phyloP scores from a whole-genome alignment of 2,113 vertebrate genomes.

The Daubentonia madagascariensis region DNA sequence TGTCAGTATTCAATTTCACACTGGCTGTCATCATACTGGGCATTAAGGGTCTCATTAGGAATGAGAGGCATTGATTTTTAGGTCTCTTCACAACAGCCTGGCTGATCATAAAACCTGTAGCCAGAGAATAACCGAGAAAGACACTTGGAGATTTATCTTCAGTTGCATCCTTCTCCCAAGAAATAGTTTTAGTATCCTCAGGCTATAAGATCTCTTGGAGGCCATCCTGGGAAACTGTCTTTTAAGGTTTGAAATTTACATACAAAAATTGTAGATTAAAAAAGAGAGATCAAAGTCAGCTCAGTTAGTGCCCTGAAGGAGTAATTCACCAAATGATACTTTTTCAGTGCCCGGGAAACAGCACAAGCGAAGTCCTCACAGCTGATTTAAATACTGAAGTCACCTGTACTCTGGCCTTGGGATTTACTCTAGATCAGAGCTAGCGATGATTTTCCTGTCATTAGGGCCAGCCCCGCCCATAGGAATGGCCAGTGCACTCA shows the following conservation, averaged over 20 bases:
- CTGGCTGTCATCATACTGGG: background rate
- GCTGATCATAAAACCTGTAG: constrained; percentile 49
- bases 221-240: constrained; percentile 39
- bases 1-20: constrained; percentile 9
- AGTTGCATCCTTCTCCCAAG: constrained; percentile 22
- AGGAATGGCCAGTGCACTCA: background rate
- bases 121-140: background rate
- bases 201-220: constrained; percentile 59
- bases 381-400: background rate
- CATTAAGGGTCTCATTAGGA: constrained; percentile 41
- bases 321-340: background rate
- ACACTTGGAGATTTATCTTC: constrained; percentile 34
- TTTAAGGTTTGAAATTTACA: constrained; percentile 65
- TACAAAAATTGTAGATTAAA: constrained; percentile 62
- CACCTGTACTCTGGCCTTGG: background rate
- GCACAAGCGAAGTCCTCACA: background rate
- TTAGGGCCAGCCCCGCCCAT: background rate
- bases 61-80: constrained; percentile 42
- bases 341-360: background rate
- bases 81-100: constrained; percentile 26
- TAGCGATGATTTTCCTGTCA: background rate
- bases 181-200: constrained; percentile 55
- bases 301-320: constrained; percentile 31
- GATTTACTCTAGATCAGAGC: background rate
- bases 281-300: constrained; percentile 61